These are phyloP conservation scores for Alethe diademata DNA, from an alignment of 2,113 vertebrate genomes.

Conservation along the genomic window DNA sequence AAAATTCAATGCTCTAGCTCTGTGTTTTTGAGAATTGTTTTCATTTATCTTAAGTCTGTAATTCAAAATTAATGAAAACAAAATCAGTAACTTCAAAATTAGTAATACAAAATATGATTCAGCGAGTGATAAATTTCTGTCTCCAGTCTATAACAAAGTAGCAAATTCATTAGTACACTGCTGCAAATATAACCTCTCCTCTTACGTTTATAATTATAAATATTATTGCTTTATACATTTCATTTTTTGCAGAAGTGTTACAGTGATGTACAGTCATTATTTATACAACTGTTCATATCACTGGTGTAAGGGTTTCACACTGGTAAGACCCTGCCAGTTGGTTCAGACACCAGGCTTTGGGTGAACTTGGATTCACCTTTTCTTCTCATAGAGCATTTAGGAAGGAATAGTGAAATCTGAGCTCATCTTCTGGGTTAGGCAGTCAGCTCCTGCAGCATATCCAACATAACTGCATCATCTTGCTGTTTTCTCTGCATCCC, in stretches of 20 bases:
- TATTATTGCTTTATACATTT: neutral
- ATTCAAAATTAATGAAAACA: neutral
- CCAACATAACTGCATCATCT: neutral
- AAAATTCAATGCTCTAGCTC: neutral
- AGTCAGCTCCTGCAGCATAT: neutral
- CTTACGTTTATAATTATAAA: neutral
- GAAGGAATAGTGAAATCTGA: neutral
- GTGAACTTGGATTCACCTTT: neutral
- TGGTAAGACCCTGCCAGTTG: neutral
- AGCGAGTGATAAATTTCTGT: neutral
- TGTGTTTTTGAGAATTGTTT: neutral
- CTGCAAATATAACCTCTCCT: neutral
- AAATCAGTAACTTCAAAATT: neutral
- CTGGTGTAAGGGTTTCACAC: neutral
- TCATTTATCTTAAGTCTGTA: neutral
- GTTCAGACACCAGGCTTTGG: neutral
- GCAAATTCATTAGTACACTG: neutral
- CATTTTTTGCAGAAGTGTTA: neutral
- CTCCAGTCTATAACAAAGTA: neutral
- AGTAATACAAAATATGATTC: neutral
- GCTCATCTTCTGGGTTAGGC: neutral
- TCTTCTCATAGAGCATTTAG: neutral
- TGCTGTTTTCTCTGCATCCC: neutral
- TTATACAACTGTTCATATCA: neutral
- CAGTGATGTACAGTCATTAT: neutral